Evolutionary conservation across 2,888 invertebrate genomes (phyloP), one percentile per base, ranked within the genome.

Genomic region (Drosophila parthenogenetica): DNA sequence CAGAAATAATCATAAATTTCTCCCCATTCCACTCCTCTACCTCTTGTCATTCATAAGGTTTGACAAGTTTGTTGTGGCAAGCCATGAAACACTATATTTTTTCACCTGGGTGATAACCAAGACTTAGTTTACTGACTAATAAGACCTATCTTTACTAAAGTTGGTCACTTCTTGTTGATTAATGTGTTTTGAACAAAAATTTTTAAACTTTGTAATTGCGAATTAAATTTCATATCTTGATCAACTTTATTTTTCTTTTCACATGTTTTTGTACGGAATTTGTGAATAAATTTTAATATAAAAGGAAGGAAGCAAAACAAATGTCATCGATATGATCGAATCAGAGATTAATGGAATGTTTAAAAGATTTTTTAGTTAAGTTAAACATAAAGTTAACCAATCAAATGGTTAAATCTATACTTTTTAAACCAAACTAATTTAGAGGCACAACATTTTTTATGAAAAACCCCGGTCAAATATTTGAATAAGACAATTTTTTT

Each of bases 181-280:
- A 22, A 22, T 22, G 22, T 22, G 14, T 10, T 45, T 54, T 35
- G 39, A 67, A 72, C 39, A 53, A 53, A 73, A 73, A 57, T 51
- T 11, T 16, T 45, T 32, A 13, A 46, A 22, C 14, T 8, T 29
- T 40, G 2, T 17, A 35, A 11, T 22, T 37, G 29, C 40, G 17
- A 49, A 46, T 66, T 39, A 58, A 65, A 66, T 66, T 50, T 61
- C 58, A 50, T 43, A 51, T 22, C 29, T 19, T 5, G 13, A 29
- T 37, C 8, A 54, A 48, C 42, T 16, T 1, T 13, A 2, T 62
- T 8, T 49, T 39, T 37, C 2, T 5, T 46, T 37, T 2, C 7
- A 25, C 5, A 25, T 17, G 10, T 4, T 39, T 19, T 35, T 11
- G 14, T 57, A 53, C 39, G 54, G 32, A 35, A 53, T 54, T 45